Conservation (phyloP, 1,140 invertebrate genomes). For the Holotrichia oblita region DNA sequence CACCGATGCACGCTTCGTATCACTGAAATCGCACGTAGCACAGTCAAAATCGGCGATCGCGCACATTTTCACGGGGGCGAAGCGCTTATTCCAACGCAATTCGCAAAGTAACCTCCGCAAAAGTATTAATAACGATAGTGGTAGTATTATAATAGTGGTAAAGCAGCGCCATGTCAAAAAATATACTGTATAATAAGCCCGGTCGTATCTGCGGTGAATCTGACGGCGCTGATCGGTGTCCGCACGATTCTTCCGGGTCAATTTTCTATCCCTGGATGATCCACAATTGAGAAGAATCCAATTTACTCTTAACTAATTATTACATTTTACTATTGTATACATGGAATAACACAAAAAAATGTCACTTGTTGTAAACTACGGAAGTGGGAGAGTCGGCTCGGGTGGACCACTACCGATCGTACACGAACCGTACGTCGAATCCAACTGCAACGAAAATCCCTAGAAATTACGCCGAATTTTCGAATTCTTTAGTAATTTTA, state of each 20-base stretch:
- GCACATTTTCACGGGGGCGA: not conserved
- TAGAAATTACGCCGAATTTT: not conserved
- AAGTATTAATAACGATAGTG: slow-evolving; percentile 9
- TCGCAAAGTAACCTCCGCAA: not conserved
- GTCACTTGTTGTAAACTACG: slow-evolving; percentile 50
- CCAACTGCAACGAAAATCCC: not conserved
- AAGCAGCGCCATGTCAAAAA: slow-evolving; percentile 53
- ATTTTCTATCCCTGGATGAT: slow-evolving; percentile 37
- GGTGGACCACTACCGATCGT: slow-evolving; percentile 3
- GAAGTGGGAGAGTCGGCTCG: slow-evolving; percentile 52
- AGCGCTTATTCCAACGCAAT: not conserved
- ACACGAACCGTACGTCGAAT: not conserved
- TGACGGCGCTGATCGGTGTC: slow-evolving; percentile 1
- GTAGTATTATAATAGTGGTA: not conserved
- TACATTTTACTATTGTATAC: slow-evolving; percentile 57
- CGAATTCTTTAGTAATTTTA: not conserved
- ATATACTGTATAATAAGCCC: slow-evolving; percentile 45
- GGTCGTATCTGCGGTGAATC: slow-evolving; percentile 17
- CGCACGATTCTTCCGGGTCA: slow-evolving; percentile 1
- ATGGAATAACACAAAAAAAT: slow-evolving; percentile 58
- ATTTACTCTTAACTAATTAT: slow-evolving; percentile 54
- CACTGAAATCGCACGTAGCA: slow-evolving; percentile 25
- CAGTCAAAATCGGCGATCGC: not conserved
- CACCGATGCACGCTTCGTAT: not conserved
- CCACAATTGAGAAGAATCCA: slow-evolving; percentile 38